These are phyloP conservation scores for Telenomus remus DNA, from an alignment of 1,140 invertebrate genomes.

Conservation along the genomic window DNA sequence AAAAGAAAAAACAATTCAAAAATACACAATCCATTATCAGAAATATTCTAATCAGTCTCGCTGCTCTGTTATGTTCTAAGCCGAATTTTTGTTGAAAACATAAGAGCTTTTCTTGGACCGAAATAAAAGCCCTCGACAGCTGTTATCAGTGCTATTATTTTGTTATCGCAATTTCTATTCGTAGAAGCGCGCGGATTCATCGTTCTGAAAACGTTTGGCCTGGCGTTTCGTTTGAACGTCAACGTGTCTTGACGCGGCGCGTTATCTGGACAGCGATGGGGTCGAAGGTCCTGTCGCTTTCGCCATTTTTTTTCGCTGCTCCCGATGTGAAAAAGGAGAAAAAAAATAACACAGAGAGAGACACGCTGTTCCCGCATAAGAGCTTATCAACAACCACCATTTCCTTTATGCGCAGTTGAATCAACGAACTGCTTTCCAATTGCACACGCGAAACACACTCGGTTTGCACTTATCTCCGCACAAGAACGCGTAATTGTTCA, in stretches of 20 bases:
- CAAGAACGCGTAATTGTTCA: constrained; percentile 48
- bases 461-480: constrained; percentile 30
- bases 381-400: constrained; percentile 30
- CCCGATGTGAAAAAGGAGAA: constrained; percentile 17
- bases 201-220: too few relatives aligned
- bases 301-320: constrained; percentile 35
- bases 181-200: too few relatives aligned
- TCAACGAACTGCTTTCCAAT: constrained; percentile 6
- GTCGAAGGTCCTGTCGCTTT: constrained; percentile 48
- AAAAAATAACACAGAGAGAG: constrained; percentile 14
- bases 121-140: too few relatives aligned
- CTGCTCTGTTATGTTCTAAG: too few relatives aligned
- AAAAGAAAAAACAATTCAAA: too few relatives aligned
- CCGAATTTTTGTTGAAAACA: too few relatives aligned
- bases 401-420: constrained; percentile 48
- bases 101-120: too few relatives aligned
- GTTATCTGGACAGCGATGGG: constrained; percentile 44
- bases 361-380: constrained; percentile 34
- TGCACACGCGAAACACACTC: constrained; percentile 21
- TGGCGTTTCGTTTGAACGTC: constrained; percentile 16
- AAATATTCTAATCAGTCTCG: too few relatives aligned
- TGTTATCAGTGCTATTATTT: too few relatives aligned
- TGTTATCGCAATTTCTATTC: too few relatives aligned
- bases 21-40: too few relatives aligned
- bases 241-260: constrained; percentile 17